Evolutionary conservation across 2,888 invertebrate species (phyloP).

Genomic region (Pandemis cinnamomeana): DNA sequence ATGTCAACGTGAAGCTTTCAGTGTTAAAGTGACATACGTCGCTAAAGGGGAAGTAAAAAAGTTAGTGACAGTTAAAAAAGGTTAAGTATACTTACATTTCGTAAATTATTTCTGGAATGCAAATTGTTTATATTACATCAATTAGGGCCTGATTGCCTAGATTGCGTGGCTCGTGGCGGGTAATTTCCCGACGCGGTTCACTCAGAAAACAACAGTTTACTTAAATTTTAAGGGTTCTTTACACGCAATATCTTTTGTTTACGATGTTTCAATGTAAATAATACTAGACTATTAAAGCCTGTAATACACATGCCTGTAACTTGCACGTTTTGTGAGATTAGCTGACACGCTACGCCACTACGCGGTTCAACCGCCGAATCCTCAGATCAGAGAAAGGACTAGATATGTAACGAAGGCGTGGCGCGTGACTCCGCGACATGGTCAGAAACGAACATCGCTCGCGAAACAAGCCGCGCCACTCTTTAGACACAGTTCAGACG

Average conservation of each 20-base stretch:
- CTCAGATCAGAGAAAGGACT: too few relatives aligned
- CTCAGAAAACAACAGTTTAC: neutral
- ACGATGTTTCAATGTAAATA: neutral
- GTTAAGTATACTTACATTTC: neutral
- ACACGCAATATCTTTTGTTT: neutral
- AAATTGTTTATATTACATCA: neutral
- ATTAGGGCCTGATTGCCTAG: slow-evolving; percentile 3
- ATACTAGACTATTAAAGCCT: too few relatives aligned
- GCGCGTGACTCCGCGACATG: too few relatives aligned
- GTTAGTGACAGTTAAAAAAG: neutral
- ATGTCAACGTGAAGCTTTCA: slow-evolving; percentile 3
- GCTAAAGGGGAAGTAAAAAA: slow-evolving; percentile 12
- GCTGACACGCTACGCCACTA: too few relatives aligned
- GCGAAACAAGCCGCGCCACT: too few relatives aligned
- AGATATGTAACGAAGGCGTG: too few relatives aligned
- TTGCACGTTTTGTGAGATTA: too few relatives aligned
- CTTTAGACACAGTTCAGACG: too few relatives aligned
- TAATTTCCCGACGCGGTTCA: neutral
- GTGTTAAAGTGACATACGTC: neutral
- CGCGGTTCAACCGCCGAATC: too few relatives aligned
- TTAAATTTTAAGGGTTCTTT: neutral
- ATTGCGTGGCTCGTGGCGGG: neutral
- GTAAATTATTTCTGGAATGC: neutral
- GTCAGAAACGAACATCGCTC: too few relatives aligned
- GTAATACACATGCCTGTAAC: too few relatives aligned